Percentiles rank a stretch among this genome's conserved stretches.
phyloP scores from a whole-genome alignment of 2,113 vertebrate species.

The Anolis carolinensis region DNA sequence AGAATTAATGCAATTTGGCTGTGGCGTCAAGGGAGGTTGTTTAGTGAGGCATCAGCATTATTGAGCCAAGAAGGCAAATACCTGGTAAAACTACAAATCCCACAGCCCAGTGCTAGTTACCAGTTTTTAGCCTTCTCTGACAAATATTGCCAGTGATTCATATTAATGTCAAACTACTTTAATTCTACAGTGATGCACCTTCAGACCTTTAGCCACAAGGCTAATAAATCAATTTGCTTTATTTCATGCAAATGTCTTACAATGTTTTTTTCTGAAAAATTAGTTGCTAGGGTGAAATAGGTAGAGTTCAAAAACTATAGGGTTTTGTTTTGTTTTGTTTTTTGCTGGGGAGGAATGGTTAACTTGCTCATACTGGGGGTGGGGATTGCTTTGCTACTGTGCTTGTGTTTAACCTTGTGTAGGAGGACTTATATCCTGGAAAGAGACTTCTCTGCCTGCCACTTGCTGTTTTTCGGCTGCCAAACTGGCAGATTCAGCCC shows the following conservation, averaged over 20 bases:
- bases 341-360: neutral
- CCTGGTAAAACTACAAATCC: too few relatives aligned
- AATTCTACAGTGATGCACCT: too few relatives aligned
- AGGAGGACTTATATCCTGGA: neutral
- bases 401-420: conserved; percentile 20
- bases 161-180: too few relatives aligned
- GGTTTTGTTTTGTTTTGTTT: neutral
- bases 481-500: conserved; percentile 29
- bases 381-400: neutral
- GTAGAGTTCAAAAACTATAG: neutral
- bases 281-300: neutral
- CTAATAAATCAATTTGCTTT: neutral
- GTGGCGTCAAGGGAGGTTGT: too few relatives aligned
- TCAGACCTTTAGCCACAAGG: neutral
- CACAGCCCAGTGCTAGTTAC: too few relatives aligned
- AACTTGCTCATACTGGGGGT: conserved; percentile 9
- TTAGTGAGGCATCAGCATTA: too few relatives aligned
- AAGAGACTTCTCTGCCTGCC: neutral
- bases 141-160: too few relatives aligned
- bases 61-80: too few relatives aligned
- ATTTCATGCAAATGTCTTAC: neutral
- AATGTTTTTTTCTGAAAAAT: neutral
- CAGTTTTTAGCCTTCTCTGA: too few relatives aligned
- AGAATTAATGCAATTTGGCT: too few relatives aligned
- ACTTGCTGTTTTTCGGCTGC: neutral